Base-by-base conservation (phyloP, 2,888 invertebrate species). In the Agrochola litura region DNA sequence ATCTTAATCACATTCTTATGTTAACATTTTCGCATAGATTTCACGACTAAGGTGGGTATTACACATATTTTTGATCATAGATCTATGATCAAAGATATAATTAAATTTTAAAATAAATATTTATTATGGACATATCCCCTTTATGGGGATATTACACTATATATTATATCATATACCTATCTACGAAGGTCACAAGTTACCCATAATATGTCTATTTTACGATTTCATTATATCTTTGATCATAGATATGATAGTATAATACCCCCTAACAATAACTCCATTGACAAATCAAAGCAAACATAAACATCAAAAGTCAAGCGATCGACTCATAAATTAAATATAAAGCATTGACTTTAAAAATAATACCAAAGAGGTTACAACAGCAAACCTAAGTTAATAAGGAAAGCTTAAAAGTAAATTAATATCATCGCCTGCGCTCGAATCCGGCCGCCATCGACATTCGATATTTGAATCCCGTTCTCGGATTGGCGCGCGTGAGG, bases 381-480 rank as follows among this genome's bases (percentile, higher is more conserved):
- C 87, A 89, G 88, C 72, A 54, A 79, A 82, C 65, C 79, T 60
- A 85, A 86, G 84, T 90, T 92, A 92, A 90, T 92, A 92, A 91
- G 90, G 91, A 91, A 92, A 91, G 90, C 88, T 91, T 90, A 90
- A 91, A 92, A 88, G 91, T 90, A 92, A 92, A 88, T 89, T 90
- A 91, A 92, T 91, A 93, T 89, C 89, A 83, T 89, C 90, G 91
- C 86, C 88, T 81, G 88, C 83, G 86, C 85, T 88, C 89, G 89
- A 87, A 87, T 79, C 83, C 77, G 69, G 79, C 76, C 71, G 74
- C 81, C 83, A 61, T 80, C 86, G 93, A 91, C 85, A 93, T 93
- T 92, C 90, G 92, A 94, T 93, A 93, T 93, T 92, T 85, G 87
- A 91, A 92, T 91, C 90, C 91, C 90, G 90, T 89, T 91, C 88